Percentiles rank a stretch among this genome's conserved stretches.
Evolutionary conservation across 2,797 vertebrate genomes (phyloP).

Genomic region (Knipowitschia caucasica): DNA sequence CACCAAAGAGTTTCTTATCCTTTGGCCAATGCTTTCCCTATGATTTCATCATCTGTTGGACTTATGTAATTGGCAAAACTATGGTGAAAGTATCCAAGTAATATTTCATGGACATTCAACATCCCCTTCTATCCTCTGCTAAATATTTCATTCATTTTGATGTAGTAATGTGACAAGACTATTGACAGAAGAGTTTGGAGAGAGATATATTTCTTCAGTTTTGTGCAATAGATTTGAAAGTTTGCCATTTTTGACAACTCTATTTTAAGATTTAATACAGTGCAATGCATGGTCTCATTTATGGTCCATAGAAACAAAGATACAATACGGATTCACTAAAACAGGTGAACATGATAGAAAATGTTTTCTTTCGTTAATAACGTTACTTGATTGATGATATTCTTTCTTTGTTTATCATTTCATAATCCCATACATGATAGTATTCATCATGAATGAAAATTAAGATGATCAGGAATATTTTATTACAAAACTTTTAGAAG

Average conservation of each 20-base stretch:
- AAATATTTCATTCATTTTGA: neutral
- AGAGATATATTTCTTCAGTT: neutral
- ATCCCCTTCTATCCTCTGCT: neutral
- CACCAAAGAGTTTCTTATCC: constrained; percentile 41
- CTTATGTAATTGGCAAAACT: constrained; percentile 41
- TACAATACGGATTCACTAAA: too few relatives aligned
- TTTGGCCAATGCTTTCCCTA: constrained; percentile 55
- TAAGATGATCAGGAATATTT: too few relatives aligned
- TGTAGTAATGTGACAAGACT: neutral
- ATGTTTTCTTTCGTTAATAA: too few relatives aligned
- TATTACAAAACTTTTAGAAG: too few relatives aligned
- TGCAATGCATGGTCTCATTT: neutral
- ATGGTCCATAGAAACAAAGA: neutral
- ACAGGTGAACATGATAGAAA: too few relatives aligned
- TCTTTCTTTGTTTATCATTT: too few relatives aligned
- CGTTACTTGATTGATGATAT: too few relatives aligned
- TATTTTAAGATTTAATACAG: neutral
- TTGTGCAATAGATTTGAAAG: neutral
- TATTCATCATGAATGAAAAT: too few relatives aligned
- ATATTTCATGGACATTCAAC: constrained; percentile 23
- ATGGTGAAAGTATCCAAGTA: constrained; percentile 37
- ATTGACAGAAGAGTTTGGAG: neutral
- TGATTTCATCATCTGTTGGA: constrained; percentile 67
- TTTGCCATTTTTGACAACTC: neutral
- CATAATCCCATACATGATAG: too few relatives aligned